Evolutionary conservation across 2,113 vertebrate genomes (phyloP).

Genomic region (Aphyosemion australe): DNA sequence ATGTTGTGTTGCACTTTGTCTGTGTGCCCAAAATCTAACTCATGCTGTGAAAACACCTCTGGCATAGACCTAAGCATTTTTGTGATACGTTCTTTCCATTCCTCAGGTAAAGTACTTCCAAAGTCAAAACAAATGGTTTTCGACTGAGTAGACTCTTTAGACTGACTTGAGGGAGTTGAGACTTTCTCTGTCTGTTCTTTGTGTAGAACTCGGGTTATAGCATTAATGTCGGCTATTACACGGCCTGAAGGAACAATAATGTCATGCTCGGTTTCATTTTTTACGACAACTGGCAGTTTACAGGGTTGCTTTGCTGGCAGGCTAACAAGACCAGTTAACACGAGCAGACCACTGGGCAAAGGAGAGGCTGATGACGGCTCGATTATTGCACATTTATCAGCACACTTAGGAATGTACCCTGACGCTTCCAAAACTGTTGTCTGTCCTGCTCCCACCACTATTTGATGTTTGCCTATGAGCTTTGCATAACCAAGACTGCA

Average conservation of each 20-base stretch:
- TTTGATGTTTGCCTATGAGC: neutral
- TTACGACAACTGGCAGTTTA: neutral
- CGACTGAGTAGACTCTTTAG: too few relatives aligned
- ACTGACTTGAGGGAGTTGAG: too few relatives aligned
- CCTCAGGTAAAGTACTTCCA: neutral
- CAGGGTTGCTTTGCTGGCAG: neutral
- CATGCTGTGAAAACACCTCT: neutral
- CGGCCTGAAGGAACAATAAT: neutral
- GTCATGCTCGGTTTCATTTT: neutral
- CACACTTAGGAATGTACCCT: too few relatives aligned
- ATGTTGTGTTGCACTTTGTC: conserved; percentile 8
- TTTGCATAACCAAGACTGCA: neutral
- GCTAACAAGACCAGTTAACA: neutral
- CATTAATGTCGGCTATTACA: neutral
- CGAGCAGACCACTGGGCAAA: neutral
- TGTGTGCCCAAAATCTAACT: conserved; percentile 1
- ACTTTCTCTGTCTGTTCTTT: too few relatives aligned
- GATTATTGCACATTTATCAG: too few relatives aligned
- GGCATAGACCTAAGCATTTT: neutral
- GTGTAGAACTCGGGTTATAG: neutral
- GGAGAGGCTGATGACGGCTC: neutral
- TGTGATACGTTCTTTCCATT: neutral
- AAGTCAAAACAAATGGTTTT: too few relatives aligned
- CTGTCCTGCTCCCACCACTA: too few relatives aligned
- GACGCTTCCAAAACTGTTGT: too few relatives aligned